Evolutionary conservation across 2,113 vertebrate genomes (phyloP), one percentile per base, ranked within the genome.

Genomic region (Gobius niger): DNA sequence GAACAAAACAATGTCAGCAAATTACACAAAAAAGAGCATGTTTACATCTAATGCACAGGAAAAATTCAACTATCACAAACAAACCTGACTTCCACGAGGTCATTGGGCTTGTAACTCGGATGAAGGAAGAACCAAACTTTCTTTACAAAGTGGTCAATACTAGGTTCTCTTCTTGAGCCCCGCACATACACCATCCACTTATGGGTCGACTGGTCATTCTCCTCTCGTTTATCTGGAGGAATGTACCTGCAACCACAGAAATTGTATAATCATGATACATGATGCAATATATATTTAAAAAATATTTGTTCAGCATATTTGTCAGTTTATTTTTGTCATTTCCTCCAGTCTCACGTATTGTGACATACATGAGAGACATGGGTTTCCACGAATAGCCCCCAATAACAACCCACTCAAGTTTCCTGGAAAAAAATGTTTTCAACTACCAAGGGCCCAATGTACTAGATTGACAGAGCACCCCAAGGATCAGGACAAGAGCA

Each of bases 61-160:
- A 57, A 9, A 65, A 7, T 54, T 54, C 14, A 65, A 69, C 2
- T 4, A 34, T 34, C 24, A 54, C 24, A 65, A 79, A 34, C 7
- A 81, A 75, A 99, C 98, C 97, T 96, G 90, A 99, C 96, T 94
- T 99, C 96, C 63, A 99, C 98, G 42, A 99, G 94, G 86, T 99
- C 98, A 57, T 99, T 99, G 50, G 97, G 98, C 85, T 98, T 98
- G 88, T 99, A 99, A 90, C 98, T 99, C 73, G 97, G 98, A 83
- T 99, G 98, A 72, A 99, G 91, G 68, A 99, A 99, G 88, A 99
- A 99, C 98, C 98, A 99, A 74, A 99, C 96, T 93, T 99, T 99
- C 91, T 98, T 98, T 49, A 99, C 98, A 92, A 99, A 99, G 84
- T 98, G 96, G 85, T 98, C 92, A 65, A 99, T 98, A 81, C 94